These are phyloP conservation scores for Coregonus suidteri DNA, from an alignment of 2,797 vertebrate genomes.

Conservation along the genomic window DNA sequence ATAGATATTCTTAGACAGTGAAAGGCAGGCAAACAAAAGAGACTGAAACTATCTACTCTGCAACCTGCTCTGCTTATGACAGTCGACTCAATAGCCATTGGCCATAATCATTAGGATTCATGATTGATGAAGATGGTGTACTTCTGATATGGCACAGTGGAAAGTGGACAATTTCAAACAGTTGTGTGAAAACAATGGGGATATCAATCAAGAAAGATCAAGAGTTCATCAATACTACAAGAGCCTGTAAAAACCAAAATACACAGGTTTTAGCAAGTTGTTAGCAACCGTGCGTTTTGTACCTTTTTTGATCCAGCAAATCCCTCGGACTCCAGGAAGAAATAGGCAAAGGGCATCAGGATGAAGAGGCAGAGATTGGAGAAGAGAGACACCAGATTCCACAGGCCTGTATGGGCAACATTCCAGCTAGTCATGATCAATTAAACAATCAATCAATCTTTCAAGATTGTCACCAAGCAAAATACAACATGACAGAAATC, in stretches of 20 bases:
- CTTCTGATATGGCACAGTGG: too few species aligned
- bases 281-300: slow-evolving; percentile 24
- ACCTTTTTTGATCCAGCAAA: slow-evolving; percentile 99
- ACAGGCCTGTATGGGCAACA: slow-evolving; percentile 79
- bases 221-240: not conserved
- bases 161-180: not conserved
- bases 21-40: too few species aligned
- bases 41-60: not conserved
- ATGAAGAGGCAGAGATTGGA: slow-evolving; percentile 97
- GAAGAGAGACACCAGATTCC: slow-evolving; percentile 98
- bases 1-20: too few species aligned
- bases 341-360: slow-evolving; percentile 99
- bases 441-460: not conserved
- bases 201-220: not conserved
- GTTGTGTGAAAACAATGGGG: not conserved
- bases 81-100: too few species aligned
- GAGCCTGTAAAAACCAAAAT: too few species aligned
- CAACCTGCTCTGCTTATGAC: too few species aligned
- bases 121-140: too few species aligned
- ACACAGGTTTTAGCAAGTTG: not conserved
- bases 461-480: not conserved
- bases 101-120: too few species aligned
- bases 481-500: too few species aligned
- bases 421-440: not conserved
- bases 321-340: slow-evolving; percentile 98